These are phyloP conservation scores for Carapus acus DNA, from an alignment of 2,797 vertebrate species.

Conservation along the genomic window DNA sequence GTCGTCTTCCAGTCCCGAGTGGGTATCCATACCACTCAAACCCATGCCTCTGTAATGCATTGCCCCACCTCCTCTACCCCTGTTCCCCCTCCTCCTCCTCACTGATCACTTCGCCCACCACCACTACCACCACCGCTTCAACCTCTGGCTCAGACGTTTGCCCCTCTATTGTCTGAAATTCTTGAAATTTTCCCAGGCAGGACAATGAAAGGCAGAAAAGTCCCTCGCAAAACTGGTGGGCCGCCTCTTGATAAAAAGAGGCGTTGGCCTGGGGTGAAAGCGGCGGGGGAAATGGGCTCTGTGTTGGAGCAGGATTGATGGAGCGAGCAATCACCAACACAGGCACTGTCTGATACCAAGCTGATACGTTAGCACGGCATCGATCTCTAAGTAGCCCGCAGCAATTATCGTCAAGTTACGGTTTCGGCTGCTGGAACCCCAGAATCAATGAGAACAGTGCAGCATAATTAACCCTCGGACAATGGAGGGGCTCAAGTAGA, in stretches of 20 bases:
- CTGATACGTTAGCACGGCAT: constrained; percentile 48
- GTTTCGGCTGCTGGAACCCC: constrained; percentile 36
- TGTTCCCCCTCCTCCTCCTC: background rate
- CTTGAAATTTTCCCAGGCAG: constrained; percentile 6
- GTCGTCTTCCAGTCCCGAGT: constrained; percentile 30
- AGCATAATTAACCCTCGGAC: constrained; percentile 14
- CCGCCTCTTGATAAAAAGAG: constrained; percentile 33
- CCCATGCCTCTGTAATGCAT: constrained; percentile 7
- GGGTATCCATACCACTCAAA: constrained; percentile 30
- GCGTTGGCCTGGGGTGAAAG: constrained; percentile 45
- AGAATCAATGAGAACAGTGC: constrained; percentile 38
- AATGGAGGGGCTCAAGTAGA: constrained; percentile 1
- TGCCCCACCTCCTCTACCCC: background rate
- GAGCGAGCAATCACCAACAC: constrained; percentile 43
- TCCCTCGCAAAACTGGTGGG: constrained; percentile 10
- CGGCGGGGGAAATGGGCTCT: constrained; percentile 39
- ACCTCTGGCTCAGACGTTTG: no score
- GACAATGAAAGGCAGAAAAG: constrained; percentile 24
- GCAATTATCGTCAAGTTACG: constrained; percentile 54
- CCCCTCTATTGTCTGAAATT: constrained; percentile 11
- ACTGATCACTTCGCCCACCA: no score
- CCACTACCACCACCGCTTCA: no score
- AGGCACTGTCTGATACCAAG: constrained; percentile 50
- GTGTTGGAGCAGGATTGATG: constrained; percentile 42
- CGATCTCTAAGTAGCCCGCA: constrained; percentile 50